Evolutionary conservation across 2,113 vertebrate genomes (phyloP).

Genomic region (Myotis davidii): DNA sequence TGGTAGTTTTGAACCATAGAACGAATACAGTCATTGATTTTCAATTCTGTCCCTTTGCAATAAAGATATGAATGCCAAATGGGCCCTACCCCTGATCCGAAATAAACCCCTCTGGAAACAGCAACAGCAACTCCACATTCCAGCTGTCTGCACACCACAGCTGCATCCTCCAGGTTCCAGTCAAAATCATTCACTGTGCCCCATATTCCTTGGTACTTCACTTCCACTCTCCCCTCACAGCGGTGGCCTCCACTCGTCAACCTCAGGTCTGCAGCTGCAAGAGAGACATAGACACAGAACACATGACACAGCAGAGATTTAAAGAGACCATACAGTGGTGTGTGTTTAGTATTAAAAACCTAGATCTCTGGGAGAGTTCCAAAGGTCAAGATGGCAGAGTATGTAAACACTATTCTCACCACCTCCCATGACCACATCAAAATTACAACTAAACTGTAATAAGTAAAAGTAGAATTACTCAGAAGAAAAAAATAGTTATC

Average conservation of each 20-base stretch:
- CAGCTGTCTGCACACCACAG: conserved; percentile 70
- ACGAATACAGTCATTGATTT: neutral
- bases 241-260: conserved; percentile 41
- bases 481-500: too few species aligned
- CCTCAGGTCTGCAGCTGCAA: conserved; percentile 15
- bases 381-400: too few species aligned
- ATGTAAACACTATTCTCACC: neutral
- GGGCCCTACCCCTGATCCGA: neutral
- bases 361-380: neutral
- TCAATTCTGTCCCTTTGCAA: conserved; percentile 39
- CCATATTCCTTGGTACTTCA: conserved; percentile 57
- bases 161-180: rapidly evolving
- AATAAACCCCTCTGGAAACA: rapidly evolving
- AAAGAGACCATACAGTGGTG: neutral
- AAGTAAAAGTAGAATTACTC: too few species aligned
- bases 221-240: conserved; percentile 74
- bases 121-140: conserved; percentile 50
- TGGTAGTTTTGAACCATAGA: neutral
- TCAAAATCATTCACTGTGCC: rapidly evolving
- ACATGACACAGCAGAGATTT: neutral
- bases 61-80: neutral
- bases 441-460: too few species aligned
- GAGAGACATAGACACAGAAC: neutral
- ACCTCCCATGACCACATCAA: too few species aligned
- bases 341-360: neutral